These are phyloP conservation scores for Xanthorhoe spadicearia DNA, from an alignment of 2,888 invertebrate genomes.

Conservation along the genomic window DNA sequence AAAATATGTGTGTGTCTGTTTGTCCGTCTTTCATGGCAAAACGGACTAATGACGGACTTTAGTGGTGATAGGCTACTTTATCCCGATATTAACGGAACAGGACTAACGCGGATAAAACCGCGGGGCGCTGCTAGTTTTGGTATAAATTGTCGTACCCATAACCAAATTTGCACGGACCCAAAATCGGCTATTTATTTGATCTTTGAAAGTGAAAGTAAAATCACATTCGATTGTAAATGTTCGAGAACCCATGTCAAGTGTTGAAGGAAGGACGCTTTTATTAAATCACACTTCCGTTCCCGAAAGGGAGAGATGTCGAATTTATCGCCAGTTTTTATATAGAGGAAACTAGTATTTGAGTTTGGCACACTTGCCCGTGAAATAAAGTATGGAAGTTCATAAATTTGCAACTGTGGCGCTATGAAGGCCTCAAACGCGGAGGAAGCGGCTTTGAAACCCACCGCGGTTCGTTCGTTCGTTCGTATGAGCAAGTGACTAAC, in stretches of 20 bases:
- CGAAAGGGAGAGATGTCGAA: conserved; percentile 15
- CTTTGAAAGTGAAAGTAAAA: conserved; percentile 6
- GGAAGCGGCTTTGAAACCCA: too few relatives aligned
- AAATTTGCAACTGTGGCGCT: too few relatives aligned
- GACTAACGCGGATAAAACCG: too few relatives aligned
- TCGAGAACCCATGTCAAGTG: conserved; percentile 13
- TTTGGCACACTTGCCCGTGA: neutral
- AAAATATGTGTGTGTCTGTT: too few relatives aligned
- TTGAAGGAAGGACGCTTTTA: conserved; percentile 19
- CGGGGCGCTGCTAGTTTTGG: too few relatives aligned
- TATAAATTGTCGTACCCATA: neutral
- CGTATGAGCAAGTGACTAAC: too few relatives aligned
- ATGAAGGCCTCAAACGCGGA: too few relatives aligned
- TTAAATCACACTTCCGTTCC: conserved; percentile 13
- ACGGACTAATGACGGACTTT: too few relatives aligned
- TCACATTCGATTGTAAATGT: conserved; percentile 2
- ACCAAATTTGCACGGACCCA: neutral
- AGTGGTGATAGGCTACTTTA: too few relatives aligned
- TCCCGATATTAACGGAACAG: too few relatives aligned
- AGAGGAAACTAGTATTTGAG: neutral
- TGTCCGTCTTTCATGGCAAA: too few relatives aligned
- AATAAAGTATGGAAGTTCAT: neutral
- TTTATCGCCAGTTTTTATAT: conserved; percentile 8
- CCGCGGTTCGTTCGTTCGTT: too few relatives aligned
- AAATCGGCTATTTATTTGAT: conserved; percentile 7